A percentile compares a stretch with the other conserved stretches of the same genome.
Evolutionary conservation across 2,113 vertebrate species (phyloP).

Genomic region (Machaerirhynchus nigripectus): DNA sequence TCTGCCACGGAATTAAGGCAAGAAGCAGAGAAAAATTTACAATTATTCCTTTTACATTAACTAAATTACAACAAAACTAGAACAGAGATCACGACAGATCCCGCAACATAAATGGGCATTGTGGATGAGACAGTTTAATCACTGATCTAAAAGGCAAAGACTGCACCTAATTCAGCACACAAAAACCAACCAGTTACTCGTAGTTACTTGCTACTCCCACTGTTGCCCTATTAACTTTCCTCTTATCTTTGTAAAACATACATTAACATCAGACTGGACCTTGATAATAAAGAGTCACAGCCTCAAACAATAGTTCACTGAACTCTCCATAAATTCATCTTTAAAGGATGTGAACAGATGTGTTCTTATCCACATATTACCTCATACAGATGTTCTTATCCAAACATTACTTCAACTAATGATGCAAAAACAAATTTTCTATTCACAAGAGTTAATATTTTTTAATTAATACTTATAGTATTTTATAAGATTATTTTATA

Average conservation of each 20-base stretch:
- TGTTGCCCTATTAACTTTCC: background rate
- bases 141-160: background rate
- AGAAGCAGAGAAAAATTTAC: background rate
- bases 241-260: background rate
- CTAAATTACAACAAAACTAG: background rate
- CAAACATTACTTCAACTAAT: background rate
- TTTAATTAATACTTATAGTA: background rate
- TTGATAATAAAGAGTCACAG: background rate
- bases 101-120: background rate
- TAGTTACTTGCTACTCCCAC: background rate
- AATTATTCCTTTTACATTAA: background rate
- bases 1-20: background rate
- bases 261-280: background rate
- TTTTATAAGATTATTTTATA: no score
- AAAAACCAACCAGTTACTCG: background rate
- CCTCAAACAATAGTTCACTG: background rate
- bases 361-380: background rate
- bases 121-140: background rate
- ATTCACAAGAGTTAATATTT: background rate
- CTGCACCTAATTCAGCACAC: background rate
- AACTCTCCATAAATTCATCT: background rate
- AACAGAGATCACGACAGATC: background rate
- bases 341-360: background rate
- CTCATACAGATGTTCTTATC: background rate
- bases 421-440: background rate